These are phyloP conservation scores for Mythimna pallens DNA, from an alignment of 2,888 invertebrate species.

Conservation along the genomic window DNA sequence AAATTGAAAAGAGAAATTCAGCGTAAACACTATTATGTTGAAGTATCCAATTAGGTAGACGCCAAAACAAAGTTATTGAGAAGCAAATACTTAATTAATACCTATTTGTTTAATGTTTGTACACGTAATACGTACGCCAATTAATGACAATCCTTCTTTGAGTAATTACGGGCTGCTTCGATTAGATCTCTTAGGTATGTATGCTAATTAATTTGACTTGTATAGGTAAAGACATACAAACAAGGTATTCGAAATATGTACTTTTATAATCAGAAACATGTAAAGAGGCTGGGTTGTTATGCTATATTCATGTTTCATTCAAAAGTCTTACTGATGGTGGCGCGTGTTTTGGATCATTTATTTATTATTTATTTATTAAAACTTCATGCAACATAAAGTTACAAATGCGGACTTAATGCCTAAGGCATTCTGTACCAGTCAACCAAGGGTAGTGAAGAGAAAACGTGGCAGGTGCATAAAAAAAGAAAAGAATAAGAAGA, in stretches of 20 bases:
- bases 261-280: not conserved
- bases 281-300: not conserved
- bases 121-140: constrained; percentile 19
- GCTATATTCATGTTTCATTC: too few species aligned
- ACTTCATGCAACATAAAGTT: too few species aligned
- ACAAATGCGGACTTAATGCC: too few species aligned
- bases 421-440: too few species aligned
- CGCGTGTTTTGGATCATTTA: too few species aligned
- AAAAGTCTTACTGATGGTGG: too few species aligned
- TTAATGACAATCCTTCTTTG: constrained; percentile 26
- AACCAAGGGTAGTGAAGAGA: too few species aligned
- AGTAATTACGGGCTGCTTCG: constrained; percentile 25
- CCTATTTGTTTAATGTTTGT: constrained; percentile 36
- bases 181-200: not conserved
- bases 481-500: too few species aligned
- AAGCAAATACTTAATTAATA: constrained; percentile 48
- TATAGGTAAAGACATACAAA: not conserved
- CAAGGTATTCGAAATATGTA: not conserved
- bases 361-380: too few species aligned
- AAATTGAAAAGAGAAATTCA: constrained; percentile 7
- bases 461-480: too few species aligned
- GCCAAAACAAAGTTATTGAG: constrained; percentile 45
- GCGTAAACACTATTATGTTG: constrained; percentile 35
- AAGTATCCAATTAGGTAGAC: constrained; percentile 52
- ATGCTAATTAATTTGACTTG: constrained; percentile 2